A percentile compares a stretch with the other conserved stretches of the same genome.
Conservation (phyloP, 2,113 vertebrate genomes). For the Lasiurus borealis region DNA sequence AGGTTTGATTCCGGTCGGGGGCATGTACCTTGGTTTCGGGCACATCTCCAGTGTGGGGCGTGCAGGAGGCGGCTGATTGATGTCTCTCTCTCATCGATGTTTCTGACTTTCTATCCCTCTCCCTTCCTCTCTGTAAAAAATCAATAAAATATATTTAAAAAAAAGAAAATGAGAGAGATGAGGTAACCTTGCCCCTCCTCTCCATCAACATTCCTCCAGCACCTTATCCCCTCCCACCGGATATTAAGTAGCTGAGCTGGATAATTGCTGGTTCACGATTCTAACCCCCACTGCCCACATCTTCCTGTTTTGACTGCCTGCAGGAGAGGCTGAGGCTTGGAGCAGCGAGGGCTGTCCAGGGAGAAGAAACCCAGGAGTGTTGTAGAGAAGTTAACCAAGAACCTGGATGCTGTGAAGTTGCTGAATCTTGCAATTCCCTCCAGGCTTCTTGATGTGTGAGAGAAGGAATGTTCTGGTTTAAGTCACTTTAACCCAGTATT, state of each 20-base stretch:
- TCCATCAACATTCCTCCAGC: background rate
- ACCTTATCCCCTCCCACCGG: background rate
- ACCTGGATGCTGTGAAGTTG: background rate
- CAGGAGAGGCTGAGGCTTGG: background rate
- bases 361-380: background rate
- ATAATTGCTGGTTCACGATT: background rate
- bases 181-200: background rate
- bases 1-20: no score
- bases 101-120: no score
- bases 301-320: background rate
- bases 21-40: no score
- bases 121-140: no score
- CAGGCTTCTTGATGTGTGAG: background rate
- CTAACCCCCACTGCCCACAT: background rate
- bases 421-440: background rate
- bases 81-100: no score
- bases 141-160: no score
- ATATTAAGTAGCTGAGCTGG: background rate
- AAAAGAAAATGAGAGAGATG: background rate
- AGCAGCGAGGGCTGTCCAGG: background rate
- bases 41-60: no score
- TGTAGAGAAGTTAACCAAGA: background rate
- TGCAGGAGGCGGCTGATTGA: no score
- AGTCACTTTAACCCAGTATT: background rate
- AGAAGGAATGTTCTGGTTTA: background rate